These are phyloP conservation scores for Zeugodacus cucurbitae DNA, from an alignment of 1,140 invertebrate species.

Conservation along the genomic window DNA sequence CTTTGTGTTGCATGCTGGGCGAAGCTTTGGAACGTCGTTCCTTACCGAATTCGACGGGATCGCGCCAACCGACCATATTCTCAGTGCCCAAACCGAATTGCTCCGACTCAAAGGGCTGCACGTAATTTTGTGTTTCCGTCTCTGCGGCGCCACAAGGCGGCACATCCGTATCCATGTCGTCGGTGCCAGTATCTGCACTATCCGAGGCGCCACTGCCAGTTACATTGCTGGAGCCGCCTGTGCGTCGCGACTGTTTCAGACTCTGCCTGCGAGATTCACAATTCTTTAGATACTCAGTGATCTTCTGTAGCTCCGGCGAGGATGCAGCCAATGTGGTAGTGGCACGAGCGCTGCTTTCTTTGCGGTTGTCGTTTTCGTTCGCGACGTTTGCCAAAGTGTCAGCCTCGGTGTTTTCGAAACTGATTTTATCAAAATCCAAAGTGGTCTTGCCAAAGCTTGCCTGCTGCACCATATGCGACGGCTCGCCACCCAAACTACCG, in stretches of 20 bases:
- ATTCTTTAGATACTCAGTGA: slow-evolving; percentile 58
- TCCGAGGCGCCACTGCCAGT: not conserved
- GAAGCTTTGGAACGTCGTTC: slow-evolving; percentile 45
- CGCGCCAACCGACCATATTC: slow-evolving; percentile 60
- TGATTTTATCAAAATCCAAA: slow-evolving; percentile 62
- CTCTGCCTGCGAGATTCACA: slow-evolving; percentile 57
- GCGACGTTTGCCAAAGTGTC: not conserved
- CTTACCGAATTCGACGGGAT: slow-evolving; percentile 57
- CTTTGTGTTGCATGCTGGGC: slow-evolving; percentile 50
- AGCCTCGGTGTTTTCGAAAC: slow-evolving; percentile 56
- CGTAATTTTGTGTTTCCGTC: slow-evolving; percentile 52
- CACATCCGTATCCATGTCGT: slow-evolving; percentile 6
- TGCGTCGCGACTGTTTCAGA: slow-evolving; percentile 49
- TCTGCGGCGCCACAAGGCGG: slow-evolving; percentile 2
- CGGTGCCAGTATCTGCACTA: not conserved
- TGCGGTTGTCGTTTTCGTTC: not conserved
- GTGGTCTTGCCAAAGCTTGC: slow-evolving; percentile 48
- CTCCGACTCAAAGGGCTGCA: slow-evolving; percentile 62
- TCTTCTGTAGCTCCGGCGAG: slow-evolving; percentile 56
- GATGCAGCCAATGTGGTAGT: not conserved
- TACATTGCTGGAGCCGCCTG: not conserved
- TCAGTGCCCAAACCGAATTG: slow-evolving; percentile 51
- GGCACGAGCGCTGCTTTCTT: not conserved
- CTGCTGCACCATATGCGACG: not conserved
- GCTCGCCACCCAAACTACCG: slow-evolving; percentile 37